A percentile compares a stretch with the other conserved stretches of the same genome.
Evolutionary conservation across 2,113 vertebrate genomes (phyloP).

Genomic region (Pampusana beccarii): DNA sequence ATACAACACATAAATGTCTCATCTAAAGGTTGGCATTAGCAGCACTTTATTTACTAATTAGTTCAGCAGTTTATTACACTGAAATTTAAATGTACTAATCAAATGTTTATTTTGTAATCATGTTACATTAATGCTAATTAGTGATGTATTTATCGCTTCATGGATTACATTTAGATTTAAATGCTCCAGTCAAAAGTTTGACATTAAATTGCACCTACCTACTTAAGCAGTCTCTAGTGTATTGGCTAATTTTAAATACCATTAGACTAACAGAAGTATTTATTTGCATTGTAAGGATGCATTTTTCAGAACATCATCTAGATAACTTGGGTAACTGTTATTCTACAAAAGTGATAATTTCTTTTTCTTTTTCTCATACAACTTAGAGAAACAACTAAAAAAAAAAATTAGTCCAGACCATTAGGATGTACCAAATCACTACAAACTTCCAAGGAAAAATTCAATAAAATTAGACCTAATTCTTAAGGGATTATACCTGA

Average conservation of each 20-base stretch:
- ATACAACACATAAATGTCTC: neutral
- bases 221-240: constrained; percentile 5
- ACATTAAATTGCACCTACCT: constrained; percentile 48
- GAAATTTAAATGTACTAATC: constrained; percentile 73
- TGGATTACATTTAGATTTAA: constrained; percentile 70
- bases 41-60: constrained; percentile 64
- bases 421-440: neutral
- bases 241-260: constrained; percentile 15
- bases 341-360: neutral
- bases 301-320: neutral
- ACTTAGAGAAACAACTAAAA: neutral
- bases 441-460: neutral
- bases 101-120: constrained; percentile 74
- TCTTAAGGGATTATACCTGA: neutral
- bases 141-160: constrained; percentile 60
- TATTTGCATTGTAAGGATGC: neutral
- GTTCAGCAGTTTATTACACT: constrained; percentile 56
- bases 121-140: constrained; percentile 73
- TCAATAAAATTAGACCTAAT: neutral
- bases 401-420: neutral
- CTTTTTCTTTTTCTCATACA: neutral
- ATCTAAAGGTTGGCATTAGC: constrained; percentile 29
- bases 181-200: constrained; percentile 50
- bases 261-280: neutral
- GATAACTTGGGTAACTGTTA: neutral